Percentiles rank a stretch among this genome's conserved stretches.
Conservation (phyloP, 2,797 vertebrate genomes). For the Clamator glandarius region DNA sequence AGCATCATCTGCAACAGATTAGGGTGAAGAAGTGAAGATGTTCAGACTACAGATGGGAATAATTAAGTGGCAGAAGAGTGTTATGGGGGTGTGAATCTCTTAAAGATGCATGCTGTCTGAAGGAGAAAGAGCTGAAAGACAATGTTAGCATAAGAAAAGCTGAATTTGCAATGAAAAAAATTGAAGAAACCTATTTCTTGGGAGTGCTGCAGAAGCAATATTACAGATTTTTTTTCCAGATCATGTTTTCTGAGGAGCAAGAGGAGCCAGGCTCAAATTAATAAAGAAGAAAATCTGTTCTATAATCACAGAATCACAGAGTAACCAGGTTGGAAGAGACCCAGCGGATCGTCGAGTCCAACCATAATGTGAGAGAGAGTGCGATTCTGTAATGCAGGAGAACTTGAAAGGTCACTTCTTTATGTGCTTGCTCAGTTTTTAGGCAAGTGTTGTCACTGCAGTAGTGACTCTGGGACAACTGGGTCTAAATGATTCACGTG, state of each 20-base stretch:
- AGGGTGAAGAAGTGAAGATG: neutral
- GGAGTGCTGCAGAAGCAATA: neutral
- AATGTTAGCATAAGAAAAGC: neutral
- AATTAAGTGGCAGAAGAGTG: neutral
- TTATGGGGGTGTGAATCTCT: neutral
- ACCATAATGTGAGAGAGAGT: neutral
- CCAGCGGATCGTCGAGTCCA: too few species aligned
- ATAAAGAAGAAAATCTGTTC: neutral
- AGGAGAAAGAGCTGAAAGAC: neutral
- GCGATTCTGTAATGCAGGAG: neutral
- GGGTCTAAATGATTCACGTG: neutral
- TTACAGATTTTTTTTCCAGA: neutral
- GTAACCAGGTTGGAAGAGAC: too few species aligned
- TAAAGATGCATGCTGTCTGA: neutral
- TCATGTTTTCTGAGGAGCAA: rapidly evolving
- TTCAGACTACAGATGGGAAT: neutral
- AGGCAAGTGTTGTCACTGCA: neutral
- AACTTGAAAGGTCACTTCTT: neutral
- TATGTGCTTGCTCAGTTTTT: neutral
- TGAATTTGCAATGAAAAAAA: neutral
- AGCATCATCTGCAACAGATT: neutral
- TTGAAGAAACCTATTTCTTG: neutral
- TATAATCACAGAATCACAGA: too few species aligned
- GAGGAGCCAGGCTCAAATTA: neutral
- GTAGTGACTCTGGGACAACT: neutral